Evolutionary conservation across 2,113 vertebrate species (phyloP).

Genomic region (Eleginops maclovinus): DNA sequence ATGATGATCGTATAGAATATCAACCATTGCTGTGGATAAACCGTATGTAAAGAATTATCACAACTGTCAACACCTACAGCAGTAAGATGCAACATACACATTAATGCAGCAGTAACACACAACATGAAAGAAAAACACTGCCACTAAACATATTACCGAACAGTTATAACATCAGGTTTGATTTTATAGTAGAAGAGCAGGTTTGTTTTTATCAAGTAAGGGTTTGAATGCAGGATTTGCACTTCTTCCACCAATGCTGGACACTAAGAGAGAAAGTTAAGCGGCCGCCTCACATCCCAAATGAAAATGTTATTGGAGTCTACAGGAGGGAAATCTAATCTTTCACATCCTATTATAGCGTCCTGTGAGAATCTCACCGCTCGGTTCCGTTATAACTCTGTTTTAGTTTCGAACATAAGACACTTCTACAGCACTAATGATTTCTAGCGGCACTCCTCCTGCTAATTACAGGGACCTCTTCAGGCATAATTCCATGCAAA

Average conservation of each 20-base stretch:
- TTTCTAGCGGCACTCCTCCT: not conserved
- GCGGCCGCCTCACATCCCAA: not conserved
- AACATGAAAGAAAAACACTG: too few relatives aligned
- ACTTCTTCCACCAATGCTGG: not conserved
- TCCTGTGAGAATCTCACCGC: not conserved
- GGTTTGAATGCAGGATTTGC: too few relatives aligned
- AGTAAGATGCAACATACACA: too few relatives aligned
- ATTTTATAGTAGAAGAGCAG: too few relatives aligned
- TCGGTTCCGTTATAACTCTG: slow-evolving; percentile 5
- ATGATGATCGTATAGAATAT: too few relatives aligned
- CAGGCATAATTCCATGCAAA: slow-evolving; percentile 11
- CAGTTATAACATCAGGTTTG: too few relatives aligned
- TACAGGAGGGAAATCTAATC: slow-evolving; percentile 27
- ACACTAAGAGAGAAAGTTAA: not conserved
- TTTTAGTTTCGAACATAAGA: not conserved
- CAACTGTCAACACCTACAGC: too few relatives aligned
- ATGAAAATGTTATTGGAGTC: slow-evolving; percentile 13
- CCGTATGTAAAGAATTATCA: too few relatives aligned
- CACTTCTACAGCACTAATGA: slow-evolving; percentile 23
- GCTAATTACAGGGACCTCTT: slow-evolving; percentile 29
- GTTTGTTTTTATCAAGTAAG: too few relatives aligned
- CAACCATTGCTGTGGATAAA: too few relatives aligned
- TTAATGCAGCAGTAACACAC: too few relatives aligned
- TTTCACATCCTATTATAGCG: slow-evolving; percentile 33
- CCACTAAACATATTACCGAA: too few relatives aligned